Conservation (phyloP, 2,113 vertebrate genomes). For the Amblyornis subalaris region DNA sequence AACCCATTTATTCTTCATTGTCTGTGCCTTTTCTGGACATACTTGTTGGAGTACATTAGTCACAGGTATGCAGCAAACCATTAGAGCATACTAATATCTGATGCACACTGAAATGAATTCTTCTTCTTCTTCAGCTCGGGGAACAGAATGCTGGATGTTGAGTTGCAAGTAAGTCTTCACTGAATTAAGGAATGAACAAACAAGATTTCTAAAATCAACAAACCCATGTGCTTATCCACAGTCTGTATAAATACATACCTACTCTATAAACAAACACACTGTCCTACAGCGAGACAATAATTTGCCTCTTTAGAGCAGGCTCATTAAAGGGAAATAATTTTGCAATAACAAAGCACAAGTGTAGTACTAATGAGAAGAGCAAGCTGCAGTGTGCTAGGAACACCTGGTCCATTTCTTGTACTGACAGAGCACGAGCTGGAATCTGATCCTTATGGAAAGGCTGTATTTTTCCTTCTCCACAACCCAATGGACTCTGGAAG, state of each 20-base stretch:
- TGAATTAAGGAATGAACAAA: conserved; percentile 17
- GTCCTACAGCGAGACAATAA: background rate
- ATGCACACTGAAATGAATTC: background rate
- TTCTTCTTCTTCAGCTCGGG: background rate
- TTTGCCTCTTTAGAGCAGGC: conserved; percentile 12
- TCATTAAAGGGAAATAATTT: conserved; percentile 43
- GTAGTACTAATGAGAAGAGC: conserved; percentile 2
- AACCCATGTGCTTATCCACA: background rate
- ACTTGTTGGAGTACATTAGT: conserved; percentile 22
- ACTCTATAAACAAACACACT: background rate
- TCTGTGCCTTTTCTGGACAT: background rate
- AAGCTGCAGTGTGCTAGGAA: background rate
- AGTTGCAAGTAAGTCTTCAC: background rate
- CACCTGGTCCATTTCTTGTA: background rate
- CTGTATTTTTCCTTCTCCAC: background rate
- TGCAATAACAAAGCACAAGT: conserved; percentile 13
- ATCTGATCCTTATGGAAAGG: background rate
- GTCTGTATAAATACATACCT: background rate
- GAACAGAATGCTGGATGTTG: background rate
- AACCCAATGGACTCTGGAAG: background rate
- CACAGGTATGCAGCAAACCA: conserved; percentile 5
- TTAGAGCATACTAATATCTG: background rate
- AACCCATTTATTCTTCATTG: background rate
- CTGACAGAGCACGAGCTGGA: background rate
- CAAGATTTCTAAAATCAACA: conserved; percentile 1